These are phyloP conservation scores for Conus betulinus DNA, from an alignment of 1,140 invertebrate genomes.

Conservation along the genomic window DNA sequence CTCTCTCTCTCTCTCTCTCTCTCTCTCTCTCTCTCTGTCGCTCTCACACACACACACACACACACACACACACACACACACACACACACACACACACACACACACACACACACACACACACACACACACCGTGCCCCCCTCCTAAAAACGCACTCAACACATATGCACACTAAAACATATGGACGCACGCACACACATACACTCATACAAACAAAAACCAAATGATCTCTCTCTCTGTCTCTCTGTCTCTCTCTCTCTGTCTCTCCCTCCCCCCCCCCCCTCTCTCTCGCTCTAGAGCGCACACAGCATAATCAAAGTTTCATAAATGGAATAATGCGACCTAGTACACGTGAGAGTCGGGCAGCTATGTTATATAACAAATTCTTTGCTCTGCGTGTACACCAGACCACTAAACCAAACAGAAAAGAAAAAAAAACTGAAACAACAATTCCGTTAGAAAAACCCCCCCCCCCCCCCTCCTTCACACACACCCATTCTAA, in stretches of 20 bases:
- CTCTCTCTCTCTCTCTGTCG: no score
- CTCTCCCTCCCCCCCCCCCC: not conserved
- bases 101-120: conserved; percentile 7
- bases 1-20: no score
- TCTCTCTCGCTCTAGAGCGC: no score
- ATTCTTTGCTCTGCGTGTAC: not conserved
- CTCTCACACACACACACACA: no score
- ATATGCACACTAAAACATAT: not conserved
- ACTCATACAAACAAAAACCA: no score
- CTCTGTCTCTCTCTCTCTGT: not conserved
- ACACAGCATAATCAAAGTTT: no score
- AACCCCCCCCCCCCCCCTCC: no score
- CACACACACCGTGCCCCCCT: not conserved
- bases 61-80: conserved; percentile 7
- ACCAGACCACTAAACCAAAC: not conserved
- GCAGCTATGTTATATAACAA: not conserved
- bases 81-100: conserved; percentile 7
- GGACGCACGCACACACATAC: no score
- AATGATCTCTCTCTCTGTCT: no score
- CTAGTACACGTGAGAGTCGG: no score
- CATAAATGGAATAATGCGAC: no score
- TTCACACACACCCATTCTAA: no score
- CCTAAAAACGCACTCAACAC: not conserved
- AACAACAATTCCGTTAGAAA: not conserved
- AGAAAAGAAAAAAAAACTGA: not conserved